Percentiles rank a stretch among this genome's conserved stretches.
Conservation (phyloP, 2,888 invertebrate species). For the Dermolepida albohirtum region DNA sequence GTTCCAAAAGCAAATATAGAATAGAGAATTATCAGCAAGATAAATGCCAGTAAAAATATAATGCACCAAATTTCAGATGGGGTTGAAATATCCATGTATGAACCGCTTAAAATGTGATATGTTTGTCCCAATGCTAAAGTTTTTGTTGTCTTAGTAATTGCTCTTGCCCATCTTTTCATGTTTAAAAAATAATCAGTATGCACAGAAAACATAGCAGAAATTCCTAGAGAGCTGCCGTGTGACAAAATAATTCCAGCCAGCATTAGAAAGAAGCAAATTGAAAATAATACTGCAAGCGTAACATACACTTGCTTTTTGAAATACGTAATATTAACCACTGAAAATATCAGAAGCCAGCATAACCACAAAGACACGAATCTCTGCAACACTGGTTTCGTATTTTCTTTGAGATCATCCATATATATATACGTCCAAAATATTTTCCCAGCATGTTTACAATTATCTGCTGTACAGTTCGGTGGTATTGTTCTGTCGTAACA, state of each 20-base stretch:
- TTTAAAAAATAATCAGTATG: slow-evolving; percentile 5
- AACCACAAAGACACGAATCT: slow-evolving; percentile 36
- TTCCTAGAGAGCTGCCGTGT: slow-evolving; percentile 14
- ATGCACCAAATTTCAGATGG: slow-evolving; percentile 42
- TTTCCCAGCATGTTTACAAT: slow-evolving; percentile 17
- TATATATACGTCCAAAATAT: slow-evolving; percentile 37
- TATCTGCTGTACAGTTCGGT: slow-evolving; percentile 16
- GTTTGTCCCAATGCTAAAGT: slow-evolving; percentile 36
- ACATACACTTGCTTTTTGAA: slow-evolving; percentile 10
- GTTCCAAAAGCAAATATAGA: slow-evolving; percentile 32
- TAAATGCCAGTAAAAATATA: slow-evolving; percentile 28
- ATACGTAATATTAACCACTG: slow-evolving; percentile 24
- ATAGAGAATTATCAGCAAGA: slow-evolving; percentile 22
- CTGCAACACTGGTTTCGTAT: slow-evolving; percentile 11
- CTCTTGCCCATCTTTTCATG: slow-evolving; percentile 40
- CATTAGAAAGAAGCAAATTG: slow-evolving; percentile 17
- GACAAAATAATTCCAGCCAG: slow-evolving; percentile 6
- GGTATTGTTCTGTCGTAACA: slow-evolving; percentile 25
- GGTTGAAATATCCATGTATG: slow-evolving; percentile 33
- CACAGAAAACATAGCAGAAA: slow-evolving; percentile 26
- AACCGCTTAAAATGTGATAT: slow-evolving; percentile 43
- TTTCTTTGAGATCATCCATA: slow-evolving; percentile 30
- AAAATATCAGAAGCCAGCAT: slow-evolving; percentile 32
- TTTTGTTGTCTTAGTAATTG: slow-evolving; percentile 29
- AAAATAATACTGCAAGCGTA: slow-evolving; percentile 15